Evolutionary conservation across 2,888 invertebrate genomes (phyloP).

Genomic region (Drosophila kuntzei): DNA sequence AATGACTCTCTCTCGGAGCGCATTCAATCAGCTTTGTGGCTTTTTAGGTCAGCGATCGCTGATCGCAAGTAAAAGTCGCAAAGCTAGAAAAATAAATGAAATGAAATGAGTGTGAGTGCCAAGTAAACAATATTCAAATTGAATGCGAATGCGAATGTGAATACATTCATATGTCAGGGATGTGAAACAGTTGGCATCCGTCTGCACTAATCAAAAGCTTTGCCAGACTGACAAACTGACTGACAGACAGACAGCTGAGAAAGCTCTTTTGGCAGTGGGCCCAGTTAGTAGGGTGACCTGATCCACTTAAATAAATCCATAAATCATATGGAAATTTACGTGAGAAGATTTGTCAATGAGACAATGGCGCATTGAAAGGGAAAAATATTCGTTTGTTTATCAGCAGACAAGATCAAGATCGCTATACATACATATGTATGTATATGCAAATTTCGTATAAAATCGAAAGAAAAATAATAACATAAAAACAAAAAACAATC

Average conservation of each 20-base stretch:
- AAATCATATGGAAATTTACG: conserved; percentile 77
- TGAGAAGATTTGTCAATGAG: conserved; percentile 63
- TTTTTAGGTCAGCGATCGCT: conserved; percentile 75
- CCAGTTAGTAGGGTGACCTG: conserved; percentile 65
- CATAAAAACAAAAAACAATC: conserved; percentile 10
- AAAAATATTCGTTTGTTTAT: conserved; percentile 50
- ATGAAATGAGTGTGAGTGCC: conserved; percentile 56
- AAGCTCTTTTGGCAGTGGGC: conserved; percentile 65
- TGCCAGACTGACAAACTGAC: conserved; percentile 28
- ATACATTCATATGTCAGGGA: conserved; percentile 26
- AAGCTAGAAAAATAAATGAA: conserved; percentile 65
- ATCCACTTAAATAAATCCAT: conserved; percentile 67
- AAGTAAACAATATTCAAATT: conserved; percentile 75
- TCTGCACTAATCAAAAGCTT: conserved; percentile 48
- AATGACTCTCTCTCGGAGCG: conserved; percentile 43
- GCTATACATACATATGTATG: conserved; percentile 12
- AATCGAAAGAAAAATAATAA: conserved; percentile 13
- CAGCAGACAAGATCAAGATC: conserved; percentile 69
- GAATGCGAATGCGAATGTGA: conserved; percentile 41
- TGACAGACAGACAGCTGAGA: conserved; percentile 49
- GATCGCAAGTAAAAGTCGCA: conserved; percentile 73
- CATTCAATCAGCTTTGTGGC: conserved; percentile 72
- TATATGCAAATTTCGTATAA: conserved; percentile 43
- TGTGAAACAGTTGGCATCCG: conserved; percentile 57
- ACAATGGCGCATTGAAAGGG: conserved; percentile 59